A percentile compares a stretch with the other conserved stretches of the same genome.
phyloP scores from a whole-genome alignment of 2,113 vertebrate genomes.

The Macrotis lagotis region DNA sequence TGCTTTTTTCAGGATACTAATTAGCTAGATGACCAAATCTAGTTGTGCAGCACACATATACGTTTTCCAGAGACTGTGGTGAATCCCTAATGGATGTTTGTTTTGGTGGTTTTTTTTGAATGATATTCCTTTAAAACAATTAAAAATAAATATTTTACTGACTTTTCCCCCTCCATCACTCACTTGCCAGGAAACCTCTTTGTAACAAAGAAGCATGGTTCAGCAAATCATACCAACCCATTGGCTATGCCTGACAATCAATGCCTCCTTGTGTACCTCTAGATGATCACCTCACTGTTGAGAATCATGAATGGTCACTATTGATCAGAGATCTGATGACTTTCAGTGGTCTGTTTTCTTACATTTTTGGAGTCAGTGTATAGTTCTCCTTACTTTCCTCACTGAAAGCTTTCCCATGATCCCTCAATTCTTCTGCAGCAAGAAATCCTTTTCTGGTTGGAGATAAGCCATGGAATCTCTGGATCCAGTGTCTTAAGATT shows the following conservation, averaged over 20 bases:
- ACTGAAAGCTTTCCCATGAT: background rate
- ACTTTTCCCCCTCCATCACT: background rate
- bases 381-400: background rate
- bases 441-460: background rate
- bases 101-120: background rate
- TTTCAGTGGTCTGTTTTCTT: background rate
- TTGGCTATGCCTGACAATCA: background rate
- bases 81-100: background rate
- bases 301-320: background rate
- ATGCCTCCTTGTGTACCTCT: background rate
- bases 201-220: background rate
- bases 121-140: background rate
- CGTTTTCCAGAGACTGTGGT: background rate
- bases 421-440: background rate
- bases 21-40: background rate
- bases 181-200: background rate
- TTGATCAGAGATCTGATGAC: background rate
- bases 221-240: background rate
- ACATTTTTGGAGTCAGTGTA: background rate
- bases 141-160: background rate
- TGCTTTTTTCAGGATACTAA: background rate
- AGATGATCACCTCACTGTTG: background rate
- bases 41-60: background rate
- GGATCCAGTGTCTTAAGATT: background rate
- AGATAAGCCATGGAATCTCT: background rate